Conservation (phyloP, 2,113 vertebrate genomes). For the Strigops habroptila region DNA sequence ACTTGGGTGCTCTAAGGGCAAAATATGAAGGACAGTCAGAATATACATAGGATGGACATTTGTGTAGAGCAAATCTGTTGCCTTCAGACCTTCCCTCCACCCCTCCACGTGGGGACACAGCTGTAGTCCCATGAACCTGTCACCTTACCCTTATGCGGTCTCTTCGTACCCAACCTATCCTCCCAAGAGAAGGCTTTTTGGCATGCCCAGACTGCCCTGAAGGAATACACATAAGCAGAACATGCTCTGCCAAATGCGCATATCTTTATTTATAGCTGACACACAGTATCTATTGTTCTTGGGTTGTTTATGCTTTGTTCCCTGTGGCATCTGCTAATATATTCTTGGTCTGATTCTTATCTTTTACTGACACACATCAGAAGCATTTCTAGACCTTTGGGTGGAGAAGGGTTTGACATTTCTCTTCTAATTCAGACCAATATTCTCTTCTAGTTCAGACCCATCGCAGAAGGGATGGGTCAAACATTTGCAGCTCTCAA, state of each 20-base stretch:
- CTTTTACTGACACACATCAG: conserved; percentile 13
- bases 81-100: not conserved
- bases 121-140: not conserved
- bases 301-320: conserved; percentile 12
- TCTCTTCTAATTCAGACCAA: conserved; percentile 4
- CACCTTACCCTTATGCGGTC: not conserved
- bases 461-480: conserved; percentile 14
- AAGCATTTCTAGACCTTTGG: not conserved
- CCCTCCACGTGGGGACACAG: not conserved
- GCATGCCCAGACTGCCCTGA: not conserved
- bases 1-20: not conserved
- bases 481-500: conserved; percentile 23
- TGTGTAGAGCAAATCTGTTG: not conserved
- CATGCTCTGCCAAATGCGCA: not conserved
- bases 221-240: not conserved
- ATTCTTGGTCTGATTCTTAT: conserved; percentile 13
- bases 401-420: not conserved
- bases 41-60: not conserved
- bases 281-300: conserved; percentile 5
- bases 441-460: conserved; percentile 27
- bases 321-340: conserved; percentile 1
- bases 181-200: not conserved
- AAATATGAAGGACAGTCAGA: not conserved
- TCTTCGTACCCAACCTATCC: not conserved
- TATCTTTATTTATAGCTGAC: conserved; percentile 1